Evolutionary conservation across 2,888 invertebrate genomes (phyloP), one percentile per base, ranked within the genome.

Genomic region (Lasioglossum villosulum): DNA sequence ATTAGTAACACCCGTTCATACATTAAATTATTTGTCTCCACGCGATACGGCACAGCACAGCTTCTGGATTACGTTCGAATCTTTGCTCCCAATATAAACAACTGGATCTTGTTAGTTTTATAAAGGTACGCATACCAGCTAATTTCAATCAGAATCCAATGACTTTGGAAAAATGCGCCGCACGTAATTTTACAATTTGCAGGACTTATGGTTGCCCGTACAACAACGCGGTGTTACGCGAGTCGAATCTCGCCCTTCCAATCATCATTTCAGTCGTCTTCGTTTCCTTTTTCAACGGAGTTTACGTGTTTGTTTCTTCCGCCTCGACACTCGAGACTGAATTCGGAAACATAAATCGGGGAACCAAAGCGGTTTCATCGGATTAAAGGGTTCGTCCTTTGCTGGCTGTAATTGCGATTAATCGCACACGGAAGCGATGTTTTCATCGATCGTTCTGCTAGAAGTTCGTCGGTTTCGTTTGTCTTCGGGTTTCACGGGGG

Each of bases 351-450:
- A 12, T 30, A 59, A 30, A 5, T 59, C 66, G 66, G 8, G 8
- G 2, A 8, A 23, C 34, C 19, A 10, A 14, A 19, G 34, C 6
- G 16, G 34, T 59, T 71, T 34, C 48, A 83, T 86, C 63, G 42
- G 48, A 86, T 86, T 77, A 82, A 45, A 82, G 79, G 37, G 23
- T 63, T 80, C 72, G 63, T 72, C 39, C 12, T 45, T 75, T 42
- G 12, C 45, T 42, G 59, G 34, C 48, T 16, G 68, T 34, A 70
- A 66, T 72, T 71, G n/a, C 4, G n/a, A n/a, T n/a, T 39, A 39
- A 34, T 59, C 27, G 52, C n/a, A n/a, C 27, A 27, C 70, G 66
- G 12, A 6, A 42, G 27, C n/a, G 6, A 0, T 3, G 6, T 63
- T 30, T 30, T 27, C 10, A 5, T 12, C 39, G n/a, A 16, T n/a